Evolutionary conservation across 2,888 invertebrate species (phyloP).

Genomic region (Tipula unca): DNA sequence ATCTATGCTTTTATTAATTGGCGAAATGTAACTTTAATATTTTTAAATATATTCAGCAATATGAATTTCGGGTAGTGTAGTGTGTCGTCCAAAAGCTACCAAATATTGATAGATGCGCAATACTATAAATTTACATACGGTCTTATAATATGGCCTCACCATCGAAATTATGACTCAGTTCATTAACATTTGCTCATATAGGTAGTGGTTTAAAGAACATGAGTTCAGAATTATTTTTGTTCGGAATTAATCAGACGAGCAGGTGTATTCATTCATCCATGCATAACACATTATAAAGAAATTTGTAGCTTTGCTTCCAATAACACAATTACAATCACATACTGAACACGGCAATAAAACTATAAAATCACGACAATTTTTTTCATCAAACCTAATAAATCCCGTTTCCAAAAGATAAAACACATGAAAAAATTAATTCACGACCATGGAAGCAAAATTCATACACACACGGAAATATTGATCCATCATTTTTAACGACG

Average conservation of each 20-base stretch:
- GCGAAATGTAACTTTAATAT: not conserved
- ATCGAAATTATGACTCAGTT: not conserved
- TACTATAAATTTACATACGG: not conserved
- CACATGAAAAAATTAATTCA: not conserved
- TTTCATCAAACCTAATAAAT: no score
- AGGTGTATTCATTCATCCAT: not conserved
- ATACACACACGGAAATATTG: not conserved
- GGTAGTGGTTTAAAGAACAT: not conserved
- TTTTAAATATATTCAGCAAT: no score
- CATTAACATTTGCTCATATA: not conserved
- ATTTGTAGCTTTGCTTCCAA: not conserved
- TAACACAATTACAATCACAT: not conserved
- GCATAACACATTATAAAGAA: not conserved
- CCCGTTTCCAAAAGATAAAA: not conserved
- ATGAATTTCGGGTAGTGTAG: not conserved
- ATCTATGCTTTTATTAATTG: not conserved
- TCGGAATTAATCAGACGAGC: not conserved
- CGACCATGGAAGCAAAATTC: constrained; percentile 16
- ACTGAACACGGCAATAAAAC: no score
- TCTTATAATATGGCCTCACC: not conserved
- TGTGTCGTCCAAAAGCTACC: not conserved
- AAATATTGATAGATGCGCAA: not conserved
- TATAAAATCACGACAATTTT: not conserved
- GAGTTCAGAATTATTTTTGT: not conserved
- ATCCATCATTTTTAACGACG: constrained; percentile 18